Conservation (phyloP, 2,797 vertebrate genomes). For the Falco peregrinus region DNA sequence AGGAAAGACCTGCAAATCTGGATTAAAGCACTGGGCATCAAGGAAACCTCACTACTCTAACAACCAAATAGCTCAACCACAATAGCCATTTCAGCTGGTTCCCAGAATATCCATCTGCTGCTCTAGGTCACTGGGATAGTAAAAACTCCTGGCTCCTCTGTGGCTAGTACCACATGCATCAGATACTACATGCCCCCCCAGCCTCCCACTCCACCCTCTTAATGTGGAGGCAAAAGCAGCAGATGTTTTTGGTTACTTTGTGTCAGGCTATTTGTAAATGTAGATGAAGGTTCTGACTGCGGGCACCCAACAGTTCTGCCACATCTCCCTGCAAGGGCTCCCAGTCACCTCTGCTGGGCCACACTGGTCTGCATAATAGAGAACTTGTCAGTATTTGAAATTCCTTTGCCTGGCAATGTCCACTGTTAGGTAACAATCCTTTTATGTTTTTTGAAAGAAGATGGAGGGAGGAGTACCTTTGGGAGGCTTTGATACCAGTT, state of each 20-base stretch:
- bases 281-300: neutral
- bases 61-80: neutral
- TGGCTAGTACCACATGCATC: rapidly evolving
- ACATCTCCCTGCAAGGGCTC: neutral
- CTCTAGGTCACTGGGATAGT: neutral
- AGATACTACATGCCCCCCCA: neutral
- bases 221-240: neutral
- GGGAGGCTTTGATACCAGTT: neutral
- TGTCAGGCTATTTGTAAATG: neutral
- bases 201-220: neutral
- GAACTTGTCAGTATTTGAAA: neutral
- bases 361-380: neutral
- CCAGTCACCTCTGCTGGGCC: neutral
- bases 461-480: neutral
- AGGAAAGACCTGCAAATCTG: neutral
- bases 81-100: neutral
- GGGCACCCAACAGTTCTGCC: neutral
- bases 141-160: neutral
- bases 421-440: neutral
- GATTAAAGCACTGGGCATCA: neutral
- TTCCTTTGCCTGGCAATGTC: neutral
- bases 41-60: neutral
- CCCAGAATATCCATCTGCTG: neutral
- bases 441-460: neutral
- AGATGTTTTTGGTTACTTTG: neutral